phyloP scores from a whole-genome alignment of 2,113 vertebrate species.

The Neotoma lepida region DNA sequence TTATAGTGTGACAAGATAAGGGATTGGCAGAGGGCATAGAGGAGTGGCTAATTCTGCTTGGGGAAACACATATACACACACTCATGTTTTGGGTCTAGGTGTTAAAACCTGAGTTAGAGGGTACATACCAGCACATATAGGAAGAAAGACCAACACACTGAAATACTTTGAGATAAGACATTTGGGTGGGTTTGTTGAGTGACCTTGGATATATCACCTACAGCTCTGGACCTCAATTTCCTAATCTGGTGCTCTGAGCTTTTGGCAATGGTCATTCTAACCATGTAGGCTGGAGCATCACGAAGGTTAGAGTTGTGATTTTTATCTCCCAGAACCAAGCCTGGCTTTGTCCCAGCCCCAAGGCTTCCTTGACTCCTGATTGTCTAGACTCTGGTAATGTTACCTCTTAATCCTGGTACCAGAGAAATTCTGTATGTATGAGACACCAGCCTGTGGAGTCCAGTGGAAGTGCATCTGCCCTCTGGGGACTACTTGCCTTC shows the following conservation, averaged over 20 bases:
- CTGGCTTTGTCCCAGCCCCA: conserved; percentile 11
- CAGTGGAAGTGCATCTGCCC: not conserved
- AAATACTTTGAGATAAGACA: conserved; percentile 24
- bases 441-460: not conserved
- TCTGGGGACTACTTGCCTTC: not conserved
- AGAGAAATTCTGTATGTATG: not conserved
- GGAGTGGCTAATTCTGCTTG: not conserved
- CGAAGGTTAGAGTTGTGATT: not conserved
- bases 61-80: not conserved
- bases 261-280: not conserved
- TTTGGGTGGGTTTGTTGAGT: not conserved
- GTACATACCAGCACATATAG: conserved; percentile 10
- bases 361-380: conserved; percentile 32
- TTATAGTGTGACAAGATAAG: not conserved
- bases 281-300: not conserved
- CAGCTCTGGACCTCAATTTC: conserved; percentile 17
- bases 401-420: conserved; percentile 15
- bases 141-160: not conserved
- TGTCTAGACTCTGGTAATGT: conserved; percentile 3
- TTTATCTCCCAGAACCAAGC: conserved; percentile 11
- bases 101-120: conserved; percentile 33
- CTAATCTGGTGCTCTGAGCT: not conserved
- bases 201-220: not conserved
- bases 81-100: not conserved
- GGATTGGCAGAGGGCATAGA: not conserved